Conservation (phyloP, 2,113 vertebrate genomes). For the Phoenicopterus ruber region DNA sequence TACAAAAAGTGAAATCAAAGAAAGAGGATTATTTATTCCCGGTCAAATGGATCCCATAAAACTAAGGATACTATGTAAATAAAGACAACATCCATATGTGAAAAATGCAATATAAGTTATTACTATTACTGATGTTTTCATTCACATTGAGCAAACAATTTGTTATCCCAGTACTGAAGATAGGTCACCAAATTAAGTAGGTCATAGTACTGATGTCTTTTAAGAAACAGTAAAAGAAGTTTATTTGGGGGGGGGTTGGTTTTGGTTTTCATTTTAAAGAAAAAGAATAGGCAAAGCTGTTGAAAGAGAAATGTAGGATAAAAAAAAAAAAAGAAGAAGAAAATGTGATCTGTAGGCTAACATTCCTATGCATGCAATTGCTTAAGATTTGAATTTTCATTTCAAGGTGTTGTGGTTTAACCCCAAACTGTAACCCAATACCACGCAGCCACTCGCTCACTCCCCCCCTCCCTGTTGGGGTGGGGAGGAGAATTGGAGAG, state of each 20-base stretch:
- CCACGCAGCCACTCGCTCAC: no score
- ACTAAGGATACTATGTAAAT: not conserved
- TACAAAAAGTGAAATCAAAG: not conserved
- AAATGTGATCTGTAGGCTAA: not conserved
- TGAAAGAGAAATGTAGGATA: not conserved
- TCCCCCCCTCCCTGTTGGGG: no score
- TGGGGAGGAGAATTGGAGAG: no score
- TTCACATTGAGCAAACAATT: not conserved
- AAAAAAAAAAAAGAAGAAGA: not conserved
- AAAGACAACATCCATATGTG: not conserved
- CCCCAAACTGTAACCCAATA: no score
- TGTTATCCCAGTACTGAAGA: not conserved
- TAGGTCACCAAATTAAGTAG: not conserved
- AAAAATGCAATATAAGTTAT: not conserved
- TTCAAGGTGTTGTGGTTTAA: no score
- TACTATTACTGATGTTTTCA: not conserved
- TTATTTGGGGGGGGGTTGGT: not conserved
- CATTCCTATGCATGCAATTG: not conserved
- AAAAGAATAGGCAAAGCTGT: not conserved
- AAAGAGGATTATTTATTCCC: not conserved
- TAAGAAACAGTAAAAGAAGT: not conserved
- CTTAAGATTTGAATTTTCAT: not conserved
- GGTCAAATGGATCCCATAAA: not conserved
- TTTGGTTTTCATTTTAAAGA: not conserved
- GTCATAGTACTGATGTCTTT: not conserved